Conservation (phyloP, 1,140 invertebrate genomes). For the Drosophila arawakana region DNA sequence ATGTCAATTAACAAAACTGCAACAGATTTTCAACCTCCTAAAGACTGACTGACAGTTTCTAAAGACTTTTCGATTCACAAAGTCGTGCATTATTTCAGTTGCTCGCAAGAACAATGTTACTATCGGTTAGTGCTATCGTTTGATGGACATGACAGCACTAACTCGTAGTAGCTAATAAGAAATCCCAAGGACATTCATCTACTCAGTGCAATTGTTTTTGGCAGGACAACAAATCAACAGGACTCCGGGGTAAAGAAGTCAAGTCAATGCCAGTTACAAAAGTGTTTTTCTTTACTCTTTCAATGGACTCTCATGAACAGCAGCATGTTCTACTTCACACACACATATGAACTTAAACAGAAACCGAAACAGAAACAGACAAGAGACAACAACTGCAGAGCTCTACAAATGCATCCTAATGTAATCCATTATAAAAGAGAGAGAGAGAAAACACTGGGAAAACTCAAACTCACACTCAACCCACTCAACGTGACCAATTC, state of each 20-base stretch:
- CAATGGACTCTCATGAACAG: slow-evolving; percentile 22
- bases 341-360: neutral
- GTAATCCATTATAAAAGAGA: slow-evolving; percentile 68
- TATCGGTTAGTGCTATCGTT: neutral
- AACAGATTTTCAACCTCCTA: neutral
- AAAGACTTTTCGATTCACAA: slow-evolving; percentile 20
- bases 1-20: slow-evolving; percentile 4
- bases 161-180: slow-evolving; percentile 24
- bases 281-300: slow-evolving; percentile 32
- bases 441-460: slow-evolving; percentile 19
- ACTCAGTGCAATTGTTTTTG: slow-evolving; percentile 68
- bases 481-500: slow-evolving; percentile 17
- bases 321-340: slow-evolving; percentile 6
- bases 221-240: slow-evolving; percentile 71
- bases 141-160: neutral
- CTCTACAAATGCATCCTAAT: slow-evolving; percentile 63
- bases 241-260: slow-evolving; percentile 59
- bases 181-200: slow-evolving; percentile 58
- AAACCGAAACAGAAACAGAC: no score
- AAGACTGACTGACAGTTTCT: neutral
- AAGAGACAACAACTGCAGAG: slow-evolving; percentile 25
- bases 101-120: neutral
- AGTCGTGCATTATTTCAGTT: slow-evolving; percentile 32
- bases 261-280: slow-evolving; percentile 50
- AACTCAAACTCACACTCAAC: neutral